Conservation (phyloP, 2,888 invertebrate species). For the Pseudoips prasinana region DNA sequence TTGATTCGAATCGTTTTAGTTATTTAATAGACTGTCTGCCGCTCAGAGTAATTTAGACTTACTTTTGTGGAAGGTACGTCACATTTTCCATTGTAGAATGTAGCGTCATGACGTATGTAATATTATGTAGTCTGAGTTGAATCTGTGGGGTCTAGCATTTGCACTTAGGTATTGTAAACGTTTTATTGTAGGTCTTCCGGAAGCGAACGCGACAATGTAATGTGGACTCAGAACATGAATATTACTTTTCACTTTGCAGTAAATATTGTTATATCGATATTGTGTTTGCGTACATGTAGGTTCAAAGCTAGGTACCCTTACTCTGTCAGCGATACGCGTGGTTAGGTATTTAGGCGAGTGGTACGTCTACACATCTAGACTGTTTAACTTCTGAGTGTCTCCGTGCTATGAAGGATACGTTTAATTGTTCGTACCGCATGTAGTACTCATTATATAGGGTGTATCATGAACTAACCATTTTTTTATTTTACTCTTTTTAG, state of each 20-base stretch:
- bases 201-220: not conserved
- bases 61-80: constrained; percentile 8
- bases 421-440: too few relatives aligned
- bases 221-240: not conserved
- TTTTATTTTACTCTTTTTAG: too few relatives aligned
- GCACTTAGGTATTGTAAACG: constrained; percentile 19
- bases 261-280: too few relatives aligned
- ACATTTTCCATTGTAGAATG: constrained; percentile 8
- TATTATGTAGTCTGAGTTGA: constrained; percentile 18
- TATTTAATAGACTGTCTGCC: constrained; percentile 31
- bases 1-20: constrained; percentile 42
- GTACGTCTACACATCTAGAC: too few relatives aligned
- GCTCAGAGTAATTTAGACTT: constrained; percentile 8
- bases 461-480: too few relatives aligned
- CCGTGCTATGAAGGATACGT: too few relatives aligned
- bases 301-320: too few relatives aligned
- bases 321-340: too few relatives aligned
- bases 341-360: too few relatives aligned
- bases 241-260: constrained; percentile 2
- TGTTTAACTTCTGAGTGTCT: too few relatives aligned
- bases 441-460: too few relatives aligned
- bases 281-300: too few relatives aligned
- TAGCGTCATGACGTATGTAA: constrained; percentile 15
- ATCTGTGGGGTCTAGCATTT: constrained; percentile 27
- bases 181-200: constrained; percentile 9